Evolutionary conservation across 2,888 invertebrate species (phyloP), one percentile per base, ranked within the genome.

Genomic region (Coenonympha glycerion): DNA sequence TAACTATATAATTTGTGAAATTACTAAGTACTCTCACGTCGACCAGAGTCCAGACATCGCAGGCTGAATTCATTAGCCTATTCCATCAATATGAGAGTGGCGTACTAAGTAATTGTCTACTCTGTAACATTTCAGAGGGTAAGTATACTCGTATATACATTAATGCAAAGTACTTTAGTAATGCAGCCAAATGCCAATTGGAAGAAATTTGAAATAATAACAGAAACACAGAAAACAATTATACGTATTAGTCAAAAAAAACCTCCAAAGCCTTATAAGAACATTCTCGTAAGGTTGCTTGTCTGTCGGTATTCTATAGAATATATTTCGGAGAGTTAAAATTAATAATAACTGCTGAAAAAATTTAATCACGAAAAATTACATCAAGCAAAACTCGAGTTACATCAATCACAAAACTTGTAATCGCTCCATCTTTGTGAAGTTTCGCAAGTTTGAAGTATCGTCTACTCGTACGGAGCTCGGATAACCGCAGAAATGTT

Each of bases 391-490:
- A 54, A 54, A 39, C 45, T 44, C n/a, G 19, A 61, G 65, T 72
- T 72, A 73, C 79, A 81, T 83, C 78, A 79, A 78, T 80, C 76
- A 79, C 71, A 64, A 69, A 79, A 80, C 63, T 79, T 78, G 62
- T 80, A 76, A 80, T 76, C 75, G 69, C 64, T 56, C 62, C 65
- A 66, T 70, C 69, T 51, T 68, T 56, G 55, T 64, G 65, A 58
- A 60, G 62, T 66, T 67, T 67, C 63, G 64, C 65, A 71, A 70
- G 62, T 69, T 68, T 60, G 57, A 57, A 60, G 57, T 53, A 60
- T 59, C 60, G 50, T 47, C 47, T 26, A 34, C 51, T 34, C 24
- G 6, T 24, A 26, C 24, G 11, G n/a, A n/a, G n/a, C n/a, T n/a
- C n/a, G n/a, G n/a, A n/a, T n/a, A 45, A 33, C 45, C 33, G 30